Evolutionary conservation across 2,113 vertebrate species (phyloP).

Genomic region (Phrynocephalus versicolor): DNA sequence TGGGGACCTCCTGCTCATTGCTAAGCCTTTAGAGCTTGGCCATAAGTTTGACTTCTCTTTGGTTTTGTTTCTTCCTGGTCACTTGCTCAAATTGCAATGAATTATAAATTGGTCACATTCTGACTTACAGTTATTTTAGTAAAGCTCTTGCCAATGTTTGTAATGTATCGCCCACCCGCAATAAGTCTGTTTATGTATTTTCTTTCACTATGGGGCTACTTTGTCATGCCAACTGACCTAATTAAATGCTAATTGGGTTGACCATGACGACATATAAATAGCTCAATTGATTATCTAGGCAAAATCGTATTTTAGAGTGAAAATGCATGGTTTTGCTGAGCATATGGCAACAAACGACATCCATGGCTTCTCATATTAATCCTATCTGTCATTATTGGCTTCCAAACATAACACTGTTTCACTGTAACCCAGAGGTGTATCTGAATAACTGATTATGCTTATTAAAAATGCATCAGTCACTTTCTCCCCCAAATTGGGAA

Average conservation of each 20-base stretch:
- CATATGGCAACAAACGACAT: not conserved
- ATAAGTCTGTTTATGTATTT: not conserved
- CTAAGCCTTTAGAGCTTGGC: not conserved
- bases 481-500: constrained; percentile 20
- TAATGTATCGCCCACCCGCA: not conserved
- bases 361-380: constrained; percentile 3
- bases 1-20: not conserved
- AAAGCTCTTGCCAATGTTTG: not conserved
- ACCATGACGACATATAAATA: not conserved
- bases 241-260: constrained; percentile 17
- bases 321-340: constrained; percentile 4
- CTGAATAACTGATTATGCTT: constrained; percentile 29
- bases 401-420: not conserved
- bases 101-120: not conserved
- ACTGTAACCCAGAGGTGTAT: not conserved
- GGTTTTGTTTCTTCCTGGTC: not conserved
- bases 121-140: not conserved
- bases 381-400: constrained; percentile 13
- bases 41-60: not conserved
- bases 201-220: not conserved
- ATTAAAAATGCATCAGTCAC: constrained; percentile 34
- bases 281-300: constrained; percentile 3
- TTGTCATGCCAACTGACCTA: not conserved
- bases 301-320: constrained; percentile 9
- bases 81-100: not conserved